Base-by-base conservation (phyloP, 2,888 invertebrate genomes). In the Catocala nupta region DNA sequence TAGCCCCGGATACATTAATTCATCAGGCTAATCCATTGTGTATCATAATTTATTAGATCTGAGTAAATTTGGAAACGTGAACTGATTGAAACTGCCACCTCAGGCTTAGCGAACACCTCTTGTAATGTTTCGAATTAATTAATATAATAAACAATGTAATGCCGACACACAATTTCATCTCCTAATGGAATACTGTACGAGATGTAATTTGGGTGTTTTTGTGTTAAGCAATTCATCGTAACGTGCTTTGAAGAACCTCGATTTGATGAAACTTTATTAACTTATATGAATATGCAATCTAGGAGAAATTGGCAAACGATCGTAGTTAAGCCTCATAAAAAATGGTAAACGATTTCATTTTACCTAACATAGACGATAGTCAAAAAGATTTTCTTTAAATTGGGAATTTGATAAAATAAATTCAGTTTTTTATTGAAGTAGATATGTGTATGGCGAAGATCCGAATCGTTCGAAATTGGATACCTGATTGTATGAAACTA, bases 21-120 rank as follows among this genome's bases (percentile, higher is more conserved):
- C 75, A 76, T 67, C 68, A 69, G 68, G 64, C 70, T 78, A 74
- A 81, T 81, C 73, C 74, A 71, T 75, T 75, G 82, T 77, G 74
- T 71, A 78, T 80, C 70, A 80, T 75, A 75, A 81, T 74, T 77
- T 83, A 81, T 81, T 81, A 80, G 75, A 77, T 79, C 74, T 70
- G 63, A 73, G 78, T 80, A 74, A 77, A 79, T 80, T 78, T 71
- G 78, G 54, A 68, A 69, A 71, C 71, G 70, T 57, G 74, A 73
- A 64, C 70, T 69, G 78, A 72, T 80, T 76, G 75, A 78, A 73
- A 65, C 63, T 73, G 76, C 70, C 74, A 51, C 66, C 49, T 36
- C 64, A 48, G 36, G 63, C 63, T 65, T 51, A 59, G 55, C 51
- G 55, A 43, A 45, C 60, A 72, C 63, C 77, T 53, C 49, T 25